phyloP scores from a whole-genome alignment of 1,140 invertebrate species.

The Platyscapa corneri region DNA sequence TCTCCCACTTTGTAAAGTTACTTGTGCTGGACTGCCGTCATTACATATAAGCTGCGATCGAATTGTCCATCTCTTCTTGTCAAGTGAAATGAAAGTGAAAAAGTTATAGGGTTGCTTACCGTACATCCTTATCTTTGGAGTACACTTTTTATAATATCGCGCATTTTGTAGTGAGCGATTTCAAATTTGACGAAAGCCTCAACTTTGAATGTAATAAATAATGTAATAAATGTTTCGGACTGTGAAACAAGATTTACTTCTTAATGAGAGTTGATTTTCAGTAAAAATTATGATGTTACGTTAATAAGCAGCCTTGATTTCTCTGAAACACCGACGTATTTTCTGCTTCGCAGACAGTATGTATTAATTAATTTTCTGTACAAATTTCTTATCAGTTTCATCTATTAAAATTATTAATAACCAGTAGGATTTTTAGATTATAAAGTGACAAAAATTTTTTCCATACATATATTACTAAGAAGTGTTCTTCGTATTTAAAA shows the following conservation, averaged over 20 bases:
- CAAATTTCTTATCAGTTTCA: not conserved
- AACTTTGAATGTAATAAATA: not conserved
- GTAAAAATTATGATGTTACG: not conserved
- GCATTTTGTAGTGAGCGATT: not conserved
- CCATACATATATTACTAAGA: no score
- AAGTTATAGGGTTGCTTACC: not conserved
- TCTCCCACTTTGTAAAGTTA: not conserved
- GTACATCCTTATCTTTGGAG: not conserved
- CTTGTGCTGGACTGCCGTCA: not conserved
- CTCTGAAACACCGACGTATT: not conserved
- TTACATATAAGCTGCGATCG: not conserved
- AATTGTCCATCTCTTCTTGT: not conserved
- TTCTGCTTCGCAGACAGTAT: not conserved
- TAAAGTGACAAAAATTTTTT: no score
- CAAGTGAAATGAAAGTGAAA: not conserved
- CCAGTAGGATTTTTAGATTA: not conserved
- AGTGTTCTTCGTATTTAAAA: no score
- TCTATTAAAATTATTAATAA: no score
- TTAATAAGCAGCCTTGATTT: not conserved
- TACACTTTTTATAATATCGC: not conserved
- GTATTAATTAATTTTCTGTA: not conserved
- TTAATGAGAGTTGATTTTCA: no score
- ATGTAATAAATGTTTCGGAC: not conserved
- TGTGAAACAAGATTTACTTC: not conserved
- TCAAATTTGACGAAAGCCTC: not conserved